Percentiles rank a stretch among this genome's conserved stretches.
phyloP scores from a whole-genome alignment of 2,888 invertebrate genomes.

The Achlya flavicornis region DNA sequence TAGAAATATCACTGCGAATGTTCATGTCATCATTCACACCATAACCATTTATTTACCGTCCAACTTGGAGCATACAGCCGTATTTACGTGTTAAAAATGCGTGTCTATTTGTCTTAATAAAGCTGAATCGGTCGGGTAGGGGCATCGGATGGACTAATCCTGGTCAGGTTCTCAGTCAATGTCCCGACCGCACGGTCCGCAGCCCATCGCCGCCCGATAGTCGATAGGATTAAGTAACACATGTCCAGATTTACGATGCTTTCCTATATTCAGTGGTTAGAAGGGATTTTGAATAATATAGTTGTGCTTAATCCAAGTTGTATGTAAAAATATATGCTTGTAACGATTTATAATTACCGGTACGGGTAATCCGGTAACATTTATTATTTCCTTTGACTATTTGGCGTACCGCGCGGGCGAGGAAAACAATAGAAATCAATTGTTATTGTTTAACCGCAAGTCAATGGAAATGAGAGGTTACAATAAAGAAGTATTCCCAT shows the following conservation, averaged over 20 bases:
- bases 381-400: no score
- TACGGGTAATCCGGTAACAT: no score
- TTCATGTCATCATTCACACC: conserved; percentile 25
- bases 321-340: no score
- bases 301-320: background rate
- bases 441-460: no score
- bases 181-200: conserved; percentile 45
- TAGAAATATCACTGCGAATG: conserved; percentile 19
- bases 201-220: conserved; percentile 42
- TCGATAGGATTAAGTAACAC: conserved; percentile 57
- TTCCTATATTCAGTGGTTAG: conserved; percentile 18
- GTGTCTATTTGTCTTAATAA: conserved; percentile 69
- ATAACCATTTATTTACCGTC: conserved; percentile 25
- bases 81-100: conserved; percentile 64
- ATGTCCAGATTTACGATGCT: conserved; percentile 49
- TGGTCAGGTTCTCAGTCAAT: conserved; percentile 59
- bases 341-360: no score
- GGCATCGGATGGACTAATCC: conserved; percentile 59
- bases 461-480: no score
- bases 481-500: no score
- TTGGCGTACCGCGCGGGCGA: no score
- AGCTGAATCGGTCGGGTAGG: conserved; percentile 53
- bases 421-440: no score
- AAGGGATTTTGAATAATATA: background rate
- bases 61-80: conserved; percentile 37